A percentile compares a stretch with the other conserved stretches of the same genome.
These are phyloP conservation scores for Eupsilia transversa DNA, from an alignment of 2,888 invertebrate species.

Conservation along the genomic window DNA sequence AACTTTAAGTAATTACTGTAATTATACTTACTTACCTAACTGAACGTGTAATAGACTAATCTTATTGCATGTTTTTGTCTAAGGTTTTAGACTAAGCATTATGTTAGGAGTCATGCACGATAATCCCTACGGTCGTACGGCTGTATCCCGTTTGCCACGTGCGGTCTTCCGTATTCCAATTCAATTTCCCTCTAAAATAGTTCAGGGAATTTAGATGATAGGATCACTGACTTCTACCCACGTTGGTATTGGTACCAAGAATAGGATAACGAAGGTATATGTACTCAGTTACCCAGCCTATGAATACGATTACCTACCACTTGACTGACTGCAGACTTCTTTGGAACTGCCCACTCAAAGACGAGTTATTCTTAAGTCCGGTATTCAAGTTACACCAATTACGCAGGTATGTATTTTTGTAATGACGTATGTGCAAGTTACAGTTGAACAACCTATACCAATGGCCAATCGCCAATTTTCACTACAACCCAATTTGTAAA, in stretches of 20 bases:
- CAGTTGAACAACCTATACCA: neutral
- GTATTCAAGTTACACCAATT: conserved; percentile 16
- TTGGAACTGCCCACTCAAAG: neutral
- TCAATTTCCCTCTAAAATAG: neutral
- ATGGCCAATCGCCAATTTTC: too few species aligned
- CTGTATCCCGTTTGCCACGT: neutral
- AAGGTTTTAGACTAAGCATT: neutral
- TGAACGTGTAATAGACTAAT: neutral
- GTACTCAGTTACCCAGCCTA: neutral
- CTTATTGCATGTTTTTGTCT: neutral
- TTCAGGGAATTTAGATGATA: neutral
- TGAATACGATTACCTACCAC: neutral
- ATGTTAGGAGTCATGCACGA: neutral
- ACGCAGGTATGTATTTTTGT: neutral
- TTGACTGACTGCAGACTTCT: neutral
- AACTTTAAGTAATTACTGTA: too few species aligned
- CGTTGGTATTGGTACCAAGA: neutral
- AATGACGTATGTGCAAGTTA: neutral
- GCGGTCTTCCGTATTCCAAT: neutral
- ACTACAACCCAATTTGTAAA: too few species aligned
- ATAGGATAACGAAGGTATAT: neutral
- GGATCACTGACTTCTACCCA: neutral
- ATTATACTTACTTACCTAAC: neutral
- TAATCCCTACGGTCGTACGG: neutral
- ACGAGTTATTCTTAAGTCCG: neutral